Conservation (phyloP, 2,113 vertebrate genomes). For the Scomber scombrus region DNA sequence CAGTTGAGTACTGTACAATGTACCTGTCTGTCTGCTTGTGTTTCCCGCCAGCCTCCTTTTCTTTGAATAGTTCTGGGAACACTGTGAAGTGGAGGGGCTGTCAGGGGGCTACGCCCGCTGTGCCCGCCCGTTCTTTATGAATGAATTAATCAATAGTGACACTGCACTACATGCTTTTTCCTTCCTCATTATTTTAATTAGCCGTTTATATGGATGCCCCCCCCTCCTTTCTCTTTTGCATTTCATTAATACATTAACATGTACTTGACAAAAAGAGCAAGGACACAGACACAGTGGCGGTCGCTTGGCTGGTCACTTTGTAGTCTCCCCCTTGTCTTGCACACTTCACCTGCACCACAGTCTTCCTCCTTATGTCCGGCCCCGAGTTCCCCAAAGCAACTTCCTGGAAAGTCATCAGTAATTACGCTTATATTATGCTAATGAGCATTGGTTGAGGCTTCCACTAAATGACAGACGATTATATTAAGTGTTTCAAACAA, state of each 20-base stretch:
- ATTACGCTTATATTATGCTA: conserved; percentile 69
- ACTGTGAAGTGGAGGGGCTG: conserved; percentile 74
- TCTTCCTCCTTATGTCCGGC: conserved; percentile 40
- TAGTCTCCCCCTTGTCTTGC: conserved; percentile 67
- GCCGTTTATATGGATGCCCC: conserved; percentile 90
- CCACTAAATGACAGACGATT: neutral
- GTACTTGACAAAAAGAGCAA: conserved; percentile 86
- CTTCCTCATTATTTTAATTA: conserved; percentile 96
- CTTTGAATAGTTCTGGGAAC: conserved; percentile 82
- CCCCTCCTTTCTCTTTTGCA: conserved; percentile 78
- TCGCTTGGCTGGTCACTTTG: conserved; percentile 83
- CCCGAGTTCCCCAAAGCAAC: conserved; percentile 50
- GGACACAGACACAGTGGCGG: conserved; percentile 68
- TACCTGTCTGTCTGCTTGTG: conserved; percentile 59
- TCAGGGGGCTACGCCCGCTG: conserved; percentile 81
- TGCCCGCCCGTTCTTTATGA: conserved; percentile 87
- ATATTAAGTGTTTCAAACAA: conserved; percentile 25
- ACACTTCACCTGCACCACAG: conserved; percentile 29
- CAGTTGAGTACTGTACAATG: conserved; percentile 44
- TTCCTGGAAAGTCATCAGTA: conserved; percentile 75
- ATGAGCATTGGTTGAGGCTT: conserved; percentile 36
- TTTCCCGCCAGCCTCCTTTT: conserved; percentile 55
- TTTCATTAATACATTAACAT: conserved; percentile 93
- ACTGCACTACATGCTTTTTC: conserved; percentile 93
- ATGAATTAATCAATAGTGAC: conserved; percentile 96